These are phyloP conservation scores for Equus przewalskii DNA, from an alignment of 2,113 vertebrate genomes.

Conservation along the genomic window DNA sequence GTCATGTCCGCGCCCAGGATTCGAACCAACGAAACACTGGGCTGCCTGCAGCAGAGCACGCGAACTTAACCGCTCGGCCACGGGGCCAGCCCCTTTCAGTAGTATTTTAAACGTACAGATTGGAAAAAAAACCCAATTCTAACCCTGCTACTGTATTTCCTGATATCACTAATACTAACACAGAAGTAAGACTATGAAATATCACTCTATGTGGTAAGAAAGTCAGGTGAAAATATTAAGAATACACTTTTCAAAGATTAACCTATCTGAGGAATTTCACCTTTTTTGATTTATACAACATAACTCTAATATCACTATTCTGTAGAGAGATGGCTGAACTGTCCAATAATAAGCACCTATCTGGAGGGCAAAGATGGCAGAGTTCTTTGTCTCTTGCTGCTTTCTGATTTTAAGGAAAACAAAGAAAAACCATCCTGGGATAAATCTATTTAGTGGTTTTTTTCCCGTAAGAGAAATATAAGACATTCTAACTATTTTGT, in stretches of 20 bases:
- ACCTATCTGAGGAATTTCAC: constrained; percentile 6
- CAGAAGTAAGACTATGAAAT: neutral
- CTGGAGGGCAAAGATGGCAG: neutral
- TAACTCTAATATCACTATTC: neutral
- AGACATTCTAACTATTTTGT: constrained; percentile 15
- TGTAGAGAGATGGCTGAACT: neutral
- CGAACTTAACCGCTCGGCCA: too few species aligned
- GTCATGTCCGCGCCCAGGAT: too few species aligned
- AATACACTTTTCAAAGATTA: constrained; percentile 11
- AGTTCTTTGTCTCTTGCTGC: neutral
- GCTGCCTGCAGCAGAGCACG: too few species aligned
- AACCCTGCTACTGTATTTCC: constrained; percentile 34
- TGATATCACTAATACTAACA: neutral
- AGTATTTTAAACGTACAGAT: neutral
- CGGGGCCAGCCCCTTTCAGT: too few species aligned
- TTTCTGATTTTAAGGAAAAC: constrained; percentile 28
- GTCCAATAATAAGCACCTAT: neutral
- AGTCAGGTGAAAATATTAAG: constrained; percentile 3
- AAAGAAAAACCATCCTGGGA: neutral
- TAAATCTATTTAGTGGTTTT: neutral
- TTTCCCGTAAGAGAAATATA: neutral
- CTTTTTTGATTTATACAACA: neutral
- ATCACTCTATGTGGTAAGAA: neutral
- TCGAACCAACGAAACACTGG: too few species aligned
- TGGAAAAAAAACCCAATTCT: neutral